Conservation (phyloP, 2,113 vertebrate species). For the Chrysemys picta region DNA sequence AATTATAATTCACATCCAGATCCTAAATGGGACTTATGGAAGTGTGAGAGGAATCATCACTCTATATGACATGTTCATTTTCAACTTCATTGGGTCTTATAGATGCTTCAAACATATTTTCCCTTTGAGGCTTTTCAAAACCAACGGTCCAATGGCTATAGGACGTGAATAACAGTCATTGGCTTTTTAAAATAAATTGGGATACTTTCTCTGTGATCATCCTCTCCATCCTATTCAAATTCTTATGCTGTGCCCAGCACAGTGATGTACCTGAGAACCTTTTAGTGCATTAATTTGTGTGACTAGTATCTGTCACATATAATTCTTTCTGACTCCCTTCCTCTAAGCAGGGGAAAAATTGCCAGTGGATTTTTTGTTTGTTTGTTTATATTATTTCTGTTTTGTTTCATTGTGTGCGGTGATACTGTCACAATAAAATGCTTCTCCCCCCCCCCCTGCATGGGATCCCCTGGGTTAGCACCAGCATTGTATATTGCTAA, state of each 20-base stretch:
- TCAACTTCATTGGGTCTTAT: neutral
- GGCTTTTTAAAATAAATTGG: neutral
- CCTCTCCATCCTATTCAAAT: neutral
- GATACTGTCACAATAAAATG: too few species aligned
- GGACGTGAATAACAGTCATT: neutral
- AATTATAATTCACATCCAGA: neutral
- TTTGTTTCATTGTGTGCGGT: neutral
- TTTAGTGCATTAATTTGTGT: neutral
- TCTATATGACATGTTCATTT: neutral
- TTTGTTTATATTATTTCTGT: neutral
- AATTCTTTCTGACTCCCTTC: neutral
- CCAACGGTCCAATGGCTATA: neutral
- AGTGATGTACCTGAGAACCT: neutral
- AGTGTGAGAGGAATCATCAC: neutral
- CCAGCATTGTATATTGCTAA: too few species aligned
- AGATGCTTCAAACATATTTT: neutral
- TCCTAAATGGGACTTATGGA: neutral
- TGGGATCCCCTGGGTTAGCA: too few species aligned
- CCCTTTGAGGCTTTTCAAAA: neutral
- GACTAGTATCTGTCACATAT: neutral
- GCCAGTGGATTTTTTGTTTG: neutral
- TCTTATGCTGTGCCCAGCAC: neutral
- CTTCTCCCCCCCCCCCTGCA: too few species aligned
- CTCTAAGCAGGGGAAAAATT: neutral
- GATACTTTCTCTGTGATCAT: rapidly evolving